Evolutionary conservation across 2,888 invertebrate genomes (phyloP).

Genomic region (Heliconius charithonia): DNA sequence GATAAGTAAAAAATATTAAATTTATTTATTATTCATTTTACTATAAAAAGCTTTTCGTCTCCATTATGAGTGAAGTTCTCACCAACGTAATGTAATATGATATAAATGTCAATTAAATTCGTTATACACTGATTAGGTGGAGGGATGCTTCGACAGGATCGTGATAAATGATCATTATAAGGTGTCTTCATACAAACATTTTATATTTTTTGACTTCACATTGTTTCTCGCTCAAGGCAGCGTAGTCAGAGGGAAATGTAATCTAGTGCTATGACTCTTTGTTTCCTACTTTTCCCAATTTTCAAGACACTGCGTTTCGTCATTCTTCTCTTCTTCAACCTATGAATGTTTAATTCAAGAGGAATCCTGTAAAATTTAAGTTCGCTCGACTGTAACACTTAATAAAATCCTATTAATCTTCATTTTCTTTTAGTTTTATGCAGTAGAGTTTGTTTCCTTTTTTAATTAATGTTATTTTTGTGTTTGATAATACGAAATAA

Average conservation of each 20-base stretch:
- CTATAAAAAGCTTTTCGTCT: neutral
- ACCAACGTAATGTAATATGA: constrained; percentile 31
- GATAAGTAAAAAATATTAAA: no score
- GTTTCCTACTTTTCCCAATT: neutral
- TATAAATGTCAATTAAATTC: constrained; percentile 47
- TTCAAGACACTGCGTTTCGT: no score
- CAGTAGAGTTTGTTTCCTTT: no score
- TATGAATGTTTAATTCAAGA: no score
- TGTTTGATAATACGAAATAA: neutral
- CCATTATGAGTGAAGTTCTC: constrained; percentile 5
- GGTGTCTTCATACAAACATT: constrained; percentile 28
- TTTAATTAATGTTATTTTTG: no score
- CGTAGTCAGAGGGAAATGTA: neutral
- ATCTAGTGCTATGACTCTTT: neutral
- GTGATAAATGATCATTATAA: constrained; percentile 49
- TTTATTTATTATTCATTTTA: neutral
- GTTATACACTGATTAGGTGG: constrained; percentile 50
- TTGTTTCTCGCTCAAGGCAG: neutral
- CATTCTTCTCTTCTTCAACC: no score
- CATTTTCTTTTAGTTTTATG: no score
- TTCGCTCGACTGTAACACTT: no score
- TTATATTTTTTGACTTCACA: neutral
- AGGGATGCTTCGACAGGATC: constrained; percentile 49
- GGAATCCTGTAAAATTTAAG: no score
- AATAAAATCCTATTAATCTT: no score